Conservation (phyloP, 2,113 vertebrate species). For the Copsychus sechellarum region DNA sequence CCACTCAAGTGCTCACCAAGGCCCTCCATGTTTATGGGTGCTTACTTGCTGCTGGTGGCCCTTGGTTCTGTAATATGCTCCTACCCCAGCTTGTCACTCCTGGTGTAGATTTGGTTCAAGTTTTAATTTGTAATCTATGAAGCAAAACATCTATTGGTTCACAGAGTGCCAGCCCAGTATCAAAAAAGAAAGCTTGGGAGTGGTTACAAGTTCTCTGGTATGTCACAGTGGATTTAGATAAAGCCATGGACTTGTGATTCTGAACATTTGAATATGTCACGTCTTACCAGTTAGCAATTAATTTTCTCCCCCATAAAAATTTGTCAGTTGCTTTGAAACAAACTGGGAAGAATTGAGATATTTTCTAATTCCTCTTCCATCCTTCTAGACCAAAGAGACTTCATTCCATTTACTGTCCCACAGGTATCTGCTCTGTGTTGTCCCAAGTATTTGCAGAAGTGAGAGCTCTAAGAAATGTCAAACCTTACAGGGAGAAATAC, state of each 20-base stretch:
- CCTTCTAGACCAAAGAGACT: not conserved
- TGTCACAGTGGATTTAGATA: not conserved
- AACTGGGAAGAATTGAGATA: not conserved
- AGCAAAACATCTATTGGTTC: not conserved
- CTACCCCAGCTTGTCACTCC: not conserved
- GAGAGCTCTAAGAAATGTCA: not conserved
- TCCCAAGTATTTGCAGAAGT: not conserved
- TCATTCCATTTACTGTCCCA: not conserved
- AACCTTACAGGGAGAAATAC: not conserved
- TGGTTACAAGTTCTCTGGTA: not conserved
- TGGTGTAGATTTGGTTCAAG: not conserved
- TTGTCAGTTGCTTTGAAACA: not conserved
- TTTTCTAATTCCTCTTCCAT: not conserved
- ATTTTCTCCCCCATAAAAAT: not conserved
- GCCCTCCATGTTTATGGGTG: not conserved
- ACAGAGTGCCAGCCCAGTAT: not conserved
- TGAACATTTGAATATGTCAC: not conserved
- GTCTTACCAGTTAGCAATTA: not conserved
- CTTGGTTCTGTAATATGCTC: not conserved
- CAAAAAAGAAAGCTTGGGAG: not conserved
- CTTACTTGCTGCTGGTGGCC: not conserved
- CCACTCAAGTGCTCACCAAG: not conserved
- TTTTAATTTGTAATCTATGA: not conserved
- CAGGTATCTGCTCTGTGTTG: not conserved
- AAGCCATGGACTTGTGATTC: not conserved